Base-by-base conservation (phyloP, 92 coral and sea anemone species). In the Umimayanthus chanpuru region DNA sequence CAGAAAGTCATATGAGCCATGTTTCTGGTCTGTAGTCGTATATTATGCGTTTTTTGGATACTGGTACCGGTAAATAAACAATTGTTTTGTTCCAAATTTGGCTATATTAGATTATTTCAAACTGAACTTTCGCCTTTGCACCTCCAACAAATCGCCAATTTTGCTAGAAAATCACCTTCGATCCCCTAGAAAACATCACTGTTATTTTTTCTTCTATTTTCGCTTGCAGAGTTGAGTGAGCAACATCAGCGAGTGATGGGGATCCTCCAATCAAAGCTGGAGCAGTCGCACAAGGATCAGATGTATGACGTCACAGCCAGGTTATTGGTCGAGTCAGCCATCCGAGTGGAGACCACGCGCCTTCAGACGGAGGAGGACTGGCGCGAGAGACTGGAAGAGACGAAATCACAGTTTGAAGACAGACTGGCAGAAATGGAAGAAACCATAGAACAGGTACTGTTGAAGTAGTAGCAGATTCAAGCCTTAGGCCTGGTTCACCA, bases 341-440 rank as follows among this genome's bases (percentile, higher is more conserved):
- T 97, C 89, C 95, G 92, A 86, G 96, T 95, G 65, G 98, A 97
- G 88, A 89, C 90, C 41, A 87, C 95, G 53, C 93, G 98, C 40
- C 89, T 97, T 84, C 97, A 97, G 89, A 91, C 96, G 21, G 99
- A 95, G 81, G 86, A 91, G 40, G 96, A 94, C 55, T 95, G 95
- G 95, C 92, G 90, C 77, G 91, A 90, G 36, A 97, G 93, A 84
- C 66, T 94, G 38, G 88, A 94, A 23, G 89, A 93, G 82, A 43
- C 92, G 85, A 94, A 89, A 56, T 83, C 79, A 76, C 80, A 84
- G 84, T 92, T 91, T 76, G 92, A 88, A 49, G 85, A 76, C 29
- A 95, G 89, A 80, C 86, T 91, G 9, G 82, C 80, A 26, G 80
- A 85, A 49, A 68, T 93, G 93, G 73, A 76, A n/a, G 93, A 88